These are phyloP conservation scores for Semaprochilodus insignis DNA, from an alignment of 2,797 vertebrate genomes.

Conservation along the genomic window DNA sequence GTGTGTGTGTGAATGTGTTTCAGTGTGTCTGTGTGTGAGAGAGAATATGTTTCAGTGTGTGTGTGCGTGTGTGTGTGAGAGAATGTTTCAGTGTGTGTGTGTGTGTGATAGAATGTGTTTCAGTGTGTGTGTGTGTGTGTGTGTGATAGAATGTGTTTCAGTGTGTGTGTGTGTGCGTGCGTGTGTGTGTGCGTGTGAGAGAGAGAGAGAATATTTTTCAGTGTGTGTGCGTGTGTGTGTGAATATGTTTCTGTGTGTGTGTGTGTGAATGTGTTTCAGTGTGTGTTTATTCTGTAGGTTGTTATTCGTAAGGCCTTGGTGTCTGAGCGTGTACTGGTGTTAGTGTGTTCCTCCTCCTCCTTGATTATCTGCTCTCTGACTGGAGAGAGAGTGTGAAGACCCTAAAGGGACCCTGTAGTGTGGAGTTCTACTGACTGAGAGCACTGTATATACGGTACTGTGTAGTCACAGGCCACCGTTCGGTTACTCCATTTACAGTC, in stretches of 20 bases:
- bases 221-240: not conserved
- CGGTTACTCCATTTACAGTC: no score
- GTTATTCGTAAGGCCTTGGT: not conserved
- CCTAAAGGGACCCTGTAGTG: not conserved
- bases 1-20: not conserved
- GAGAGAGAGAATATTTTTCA: no score
- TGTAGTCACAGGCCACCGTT: no score
- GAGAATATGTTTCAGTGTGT: no score
- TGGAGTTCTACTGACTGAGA: not conserved
- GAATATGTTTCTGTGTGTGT: not conserved
- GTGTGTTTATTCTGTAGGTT: not conserved
- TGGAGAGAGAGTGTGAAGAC: not conserved
- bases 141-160: no score
- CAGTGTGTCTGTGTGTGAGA: not conserved
- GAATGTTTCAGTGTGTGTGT: no score
- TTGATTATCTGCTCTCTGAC: not conserved
- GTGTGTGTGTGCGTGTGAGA: not conserved
- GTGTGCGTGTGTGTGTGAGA: no score
- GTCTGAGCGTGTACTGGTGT: constrained; percentile 31
- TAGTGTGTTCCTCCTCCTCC: constrained; percentile 11
- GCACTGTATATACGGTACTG: not conserved
- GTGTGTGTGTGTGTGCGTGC: no score
- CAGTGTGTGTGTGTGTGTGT: not conserved
- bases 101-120: no score
- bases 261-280: no score